These are phyloP conservation scores for Smutsia gigantea DNA, from an alignment of 2,797 vertebrate species.

Conservation along the genomic window DNA sequence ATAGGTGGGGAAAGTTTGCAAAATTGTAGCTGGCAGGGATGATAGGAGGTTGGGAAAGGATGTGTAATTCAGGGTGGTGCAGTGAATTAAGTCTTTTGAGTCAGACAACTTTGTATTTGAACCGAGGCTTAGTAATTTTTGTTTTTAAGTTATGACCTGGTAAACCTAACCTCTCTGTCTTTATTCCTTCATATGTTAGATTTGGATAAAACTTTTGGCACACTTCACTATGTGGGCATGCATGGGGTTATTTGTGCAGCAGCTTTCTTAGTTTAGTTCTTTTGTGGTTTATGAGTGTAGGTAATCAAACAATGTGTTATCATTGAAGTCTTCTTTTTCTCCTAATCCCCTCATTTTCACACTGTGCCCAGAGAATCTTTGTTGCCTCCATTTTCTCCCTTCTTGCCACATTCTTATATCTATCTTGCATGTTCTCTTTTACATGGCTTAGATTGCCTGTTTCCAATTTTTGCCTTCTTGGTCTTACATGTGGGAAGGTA, in stretches of 20 bases:
- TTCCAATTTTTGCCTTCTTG: background rate
- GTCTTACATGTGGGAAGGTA: background rate
- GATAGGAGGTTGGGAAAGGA: background rate
- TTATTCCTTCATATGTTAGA: background rate
- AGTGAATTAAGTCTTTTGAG: constrained; percentile 15
- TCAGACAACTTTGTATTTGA: constrained; percentile 48
- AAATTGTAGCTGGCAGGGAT: background rate
- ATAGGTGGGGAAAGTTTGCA: constrained; percentile 6
- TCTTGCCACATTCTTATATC: background rate
- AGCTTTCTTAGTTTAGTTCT: constrained; percentile 9
- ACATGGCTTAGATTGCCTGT: background rate
- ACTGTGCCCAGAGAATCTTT: constrained; percentile 5
- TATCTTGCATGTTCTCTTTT: background rate
- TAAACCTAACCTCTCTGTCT: background rate
- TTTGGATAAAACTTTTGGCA: background rate
- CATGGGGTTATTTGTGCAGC: background rate
- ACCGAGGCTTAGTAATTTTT: constrained; percentile 39
- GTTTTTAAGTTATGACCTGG: constrained; percentile 21
- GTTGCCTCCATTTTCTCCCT: constrained; percentile 2
- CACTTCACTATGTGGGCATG: background rate
- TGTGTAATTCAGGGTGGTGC: background rate
- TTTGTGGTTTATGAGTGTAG: constrained; percentile 39
- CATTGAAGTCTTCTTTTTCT: background rate
- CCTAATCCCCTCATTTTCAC: background rate
- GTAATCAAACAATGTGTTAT: constrained; percentile 6